Base-by-base conservation (phyloP, 2,888 invertebrate species). In the Drosophila nr. medialis region DNA sequence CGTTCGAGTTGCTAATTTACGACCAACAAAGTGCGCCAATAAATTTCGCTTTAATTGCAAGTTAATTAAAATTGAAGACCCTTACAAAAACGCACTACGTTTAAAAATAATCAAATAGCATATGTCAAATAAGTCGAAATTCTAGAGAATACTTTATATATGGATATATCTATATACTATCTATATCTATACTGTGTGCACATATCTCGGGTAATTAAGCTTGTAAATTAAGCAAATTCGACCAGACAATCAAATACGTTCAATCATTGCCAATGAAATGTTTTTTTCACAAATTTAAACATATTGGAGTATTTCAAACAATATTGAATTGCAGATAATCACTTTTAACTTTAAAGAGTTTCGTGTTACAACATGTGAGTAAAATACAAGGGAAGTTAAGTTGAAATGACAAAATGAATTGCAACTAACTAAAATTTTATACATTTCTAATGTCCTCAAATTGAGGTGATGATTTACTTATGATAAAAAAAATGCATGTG, bases 11-110 rank as follows among this genome's bases (percentile, higher is more conserved):
- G 71, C 72, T 84, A 86, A 87, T 86, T 86, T 86, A 86, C 75
- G 78, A 63, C 75, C 81, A 77, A 86, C 88, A 86, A 86, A 84
- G 77, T 77, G 77, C 77, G 81, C 72, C 84, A 75, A 84, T 87
- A 87, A 87, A 87, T 87, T 88, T 69, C n/a, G 38, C 70, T 73
- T 87, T 86, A 88, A 88, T 87, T 86, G 81, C 88, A 72, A 79
- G 74, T 81, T 81, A 79, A 87, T 86, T 85, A 84, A 86, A 83
- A 82, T 66, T 63, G 71, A 86, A 84, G 70, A 65, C 64, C 60
- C 56, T 45, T 60, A 48, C 45, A 53, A 27, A 42, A 40, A 36
- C 40, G 34, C 6, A 36, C 32, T 29, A 8, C 15, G 40, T n/a
- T 48, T 71, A 60, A 36, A 58, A 63, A 60, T 60, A 69, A 50